Base-by-base conservation (phyloP, 1,140 invertebrate species). In the Drosophila kanapiae region DNA sequence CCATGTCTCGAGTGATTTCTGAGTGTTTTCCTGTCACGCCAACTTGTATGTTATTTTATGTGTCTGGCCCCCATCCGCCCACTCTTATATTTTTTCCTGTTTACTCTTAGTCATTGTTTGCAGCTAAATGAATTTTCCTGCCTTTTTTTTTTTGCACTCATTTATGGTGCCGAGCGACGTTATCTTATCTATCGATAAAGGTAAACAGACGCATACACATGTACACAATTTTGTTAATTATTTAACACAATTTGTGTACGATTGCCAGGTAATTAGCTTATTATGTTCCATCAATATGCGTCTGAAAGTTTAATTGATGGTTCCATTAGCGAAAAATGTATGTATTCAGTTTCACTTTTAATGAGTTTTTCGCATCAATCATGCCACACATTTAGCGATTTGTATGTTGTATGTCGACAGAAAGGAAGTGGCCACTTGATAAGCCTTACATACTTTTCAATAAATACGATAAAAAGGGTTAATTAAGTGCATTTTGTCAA, bases 11-110 rank as follows among this genome's bases (percentile, higher is more conserved):
- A 76, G 74, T 76, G 72, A 72, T 49, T 76, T 65, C 47, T 58
- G 62, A 76, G 74, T 76, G 74, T 65, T 76, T 67, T 65, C 72
- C 72, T 76, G 72, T 76, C 74, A 76, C 74, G 74, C 61, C 74
- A 76, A 67, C 71, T 40, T 57, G 37, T 65, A 57, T 76, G 53
- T 76, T 64, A 29, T 76, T 70, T 68, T 68, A 68, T 70, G 63
- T 70, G 67, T 70, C 67, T 70, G 16, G 63, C 16, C 67, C 65
- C 11, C 48, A 1, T 23, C 53, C 16, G 43, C 67, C 35, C 69
- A 42, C 37, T 16, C 47, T 18, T 37, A 23, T 23, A 29, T 33
- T 35, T 35, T 35, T 56, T 33, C 45, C 37, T 43, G 45, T 72
- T 37, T 43, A 40, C 69, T 71, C 69, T 74, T 74, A 74, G 70